Conservation (phyloP, 2,888 invertebrate species). For the Rosalia funebris region DNA sequence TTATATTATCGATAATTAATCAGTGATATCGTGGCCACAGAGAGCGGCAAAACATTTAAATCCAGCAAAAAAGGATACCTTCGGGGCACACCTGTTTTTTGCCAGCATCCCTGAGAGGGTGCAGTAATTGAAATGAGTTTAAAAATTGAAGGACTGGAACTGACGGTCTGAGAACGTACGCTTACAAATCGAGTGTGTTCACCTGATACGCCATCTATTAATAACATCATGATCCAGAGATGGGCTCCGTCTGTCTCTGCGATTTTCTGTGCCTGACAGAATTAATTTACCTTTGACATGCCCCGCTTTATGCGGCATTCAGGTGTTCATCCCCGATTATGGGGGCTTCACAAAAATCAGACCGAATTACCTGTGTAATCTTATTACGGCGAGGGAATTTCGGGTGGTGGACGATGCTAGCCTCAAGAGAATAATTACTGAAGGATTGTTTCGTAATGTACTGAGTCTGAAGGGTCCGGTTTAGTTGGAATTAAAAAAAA, state of each 20-base stretch:
- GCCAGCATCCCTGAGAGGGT: conserved; percentile 3
- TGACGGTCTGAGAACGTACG: conserved; percentile 50
- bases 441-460: too few relatives aligned
- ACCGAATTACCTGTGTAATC: neutral
- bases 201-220: conserved; percentile 55
- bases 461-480: too few relatives aligned
- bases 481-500: too few relatives aligned
- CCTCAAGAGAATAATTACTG: too few relatives aligned
- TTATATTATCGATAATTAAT: too few relatives aligned
- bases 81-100: neutral
- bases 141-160: conserved; percentile 54
- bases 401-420: too few relatives aligned
- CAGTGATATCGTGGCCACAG: too few relatives aligned
- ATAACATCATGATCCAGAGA: conserved; percentile 55
- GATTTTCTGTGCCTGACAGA: conserved; percentile 52
- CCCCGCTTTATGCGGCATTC: conserved; percentile 50
- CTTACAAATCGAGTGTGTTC: conserved; percentile 52
- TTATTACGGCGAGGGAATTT: too few relatives aligned
- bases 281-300: conserved; percentile 56
- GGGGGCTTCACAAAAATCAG: conserved; percentile 9
- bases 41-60: too few relatives aligned
- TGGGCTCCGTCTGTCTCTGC: conserved; percentile 40
- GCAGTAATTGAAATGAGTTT: conserved; percentile 51
- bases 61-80: neutral
- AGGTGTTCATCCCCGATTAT: conserved; percentile 47